Percentiles rank a stretch among this genome's conserved stretches.
Evolutionary conservation across 2,113 vertebrate genomes (phyloP).

Genomic region (Mus spicilegus): DNA sequence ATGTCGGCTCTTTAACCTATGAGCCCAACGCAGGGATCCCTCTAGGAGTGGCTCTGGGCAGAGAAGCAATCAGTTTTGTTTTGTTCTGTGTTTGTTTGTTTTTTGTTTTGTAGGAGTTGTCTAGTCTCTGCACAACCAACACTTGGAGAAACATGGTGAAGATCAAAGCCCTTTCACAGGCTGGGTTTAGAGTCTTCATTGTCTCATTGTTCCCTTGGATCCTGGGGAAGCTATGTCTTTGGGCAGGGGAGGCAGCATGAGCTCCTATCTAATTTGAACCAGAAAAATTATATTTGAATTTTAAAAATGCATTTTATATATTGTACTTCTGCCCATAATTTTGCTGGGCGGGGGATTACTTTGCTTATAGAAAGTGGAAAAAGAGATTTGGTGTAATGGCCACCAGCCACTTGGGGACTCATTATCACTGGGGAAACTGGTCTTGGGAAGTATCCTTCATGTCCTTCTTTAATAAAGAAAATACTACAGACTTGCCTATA

Average conservation of each 20-base stretch:
- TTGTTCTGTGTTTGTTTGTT: not conserved
- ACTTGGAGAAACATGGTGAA: not conserved
- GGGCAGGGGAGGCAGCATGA: not conserved
- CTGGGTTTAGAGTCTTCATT: not conserved
- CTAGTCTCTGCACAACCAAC: not conserved
- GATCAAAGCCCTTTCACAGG: not conserved
- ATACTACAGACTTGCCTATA: not conserved
- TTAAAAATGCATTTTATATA: constrained; percentile 13
- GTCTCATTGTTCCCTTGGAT: not conserved
- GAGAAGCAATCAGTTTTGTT: not conserved
- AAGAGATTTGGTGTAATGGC: not conserved
- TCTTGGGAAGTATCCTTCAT: not conserved
- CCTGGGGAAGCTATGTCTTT: not conserved
- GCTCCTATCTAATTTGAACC: not conserved
- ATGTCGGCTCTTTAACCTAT: not conserved
- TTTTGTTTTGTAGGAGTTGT: not conserved
- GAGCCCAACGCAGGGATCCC: not conserved
- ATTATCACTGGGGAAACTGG: not conserved
- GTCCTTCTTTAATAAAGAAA: not conserved
- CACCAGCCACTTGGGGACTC: too few species aligned
- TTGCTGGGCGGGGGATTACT: not conserved
- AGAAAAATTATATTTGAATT: constrained; percentile 17
- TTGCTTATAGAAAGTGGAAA: not conserved
- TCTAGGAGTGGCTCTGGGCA: not conserved
- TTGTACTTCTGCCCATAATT: not conserved